Evolutionary conservation across 2,113 vertebrate species (phyloP).

Genomic region (Falco punctatus): DNA sequence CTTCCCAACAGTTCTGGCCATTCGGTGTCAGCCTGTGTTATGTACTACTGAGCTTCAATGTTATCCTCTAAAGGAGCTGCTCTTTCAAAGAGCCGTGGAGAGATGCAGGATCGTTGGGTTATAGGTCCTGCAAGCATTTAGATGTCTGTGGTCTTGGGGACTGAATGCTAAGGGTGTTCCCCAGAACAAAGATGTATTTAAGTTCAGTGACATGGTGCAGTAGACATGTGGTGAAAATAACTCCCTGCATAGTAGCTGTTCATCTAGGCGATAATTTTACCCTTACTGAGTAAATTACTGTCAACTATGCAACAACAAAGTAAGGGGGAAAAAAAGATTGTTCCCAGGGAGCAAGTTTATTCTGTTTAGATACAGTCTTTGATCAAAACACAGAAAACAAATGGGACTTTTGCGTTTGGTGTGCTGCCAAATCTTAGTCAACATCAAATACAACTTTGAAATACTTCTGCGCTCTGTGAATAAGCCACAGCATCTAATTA

Average conservation of each 20-base stretch:
- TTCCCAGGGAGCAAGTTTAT: slow-evolving; percentile 30
- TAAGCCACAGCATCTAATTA: slow-evolving; percentile 21
- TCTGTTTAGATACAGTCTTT: slow-evolving; percentile 20
- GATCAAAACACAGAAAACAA: slow-evolving; percentile 56
- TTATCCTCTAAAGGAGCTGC: neutral
- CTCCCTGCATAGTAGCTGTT: slow-evolving; percentile 10
- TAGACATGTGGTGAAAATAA: neutral
- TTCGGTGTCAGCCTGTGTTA: neutral
- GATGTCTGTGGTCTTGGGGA: neutral
- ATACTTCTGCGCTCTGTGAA: neutral
- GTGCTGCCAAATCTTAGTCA: slow-evolving; percentile 43
- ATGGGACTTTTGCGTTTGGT: neutral
- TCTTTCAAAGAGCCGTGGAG: neutral
- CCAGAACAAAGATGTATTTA: neutral
- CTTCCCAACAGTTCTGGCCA: neutral
- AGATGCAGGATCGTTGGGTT: neutral
- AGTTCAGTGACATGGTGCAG: neutral
- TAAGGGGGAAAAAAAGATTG: neutral
- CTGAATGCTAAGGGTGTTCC: neutral
- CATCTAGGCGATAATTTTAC: neutral
- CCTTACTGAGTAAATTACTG: slow-evolving; percentile 19
- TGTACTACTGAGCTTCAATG: neutral
- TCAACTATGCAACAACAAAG: slow-evolving; percentile 31
- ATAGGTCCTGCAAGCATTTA: neutral
- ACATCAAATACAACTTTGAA: slow-evolving; percentile 50